Evolutionary conservation across 2,797 vertebrate species (phyloP).

Genomic region (Anas flavirostris): DNA sequence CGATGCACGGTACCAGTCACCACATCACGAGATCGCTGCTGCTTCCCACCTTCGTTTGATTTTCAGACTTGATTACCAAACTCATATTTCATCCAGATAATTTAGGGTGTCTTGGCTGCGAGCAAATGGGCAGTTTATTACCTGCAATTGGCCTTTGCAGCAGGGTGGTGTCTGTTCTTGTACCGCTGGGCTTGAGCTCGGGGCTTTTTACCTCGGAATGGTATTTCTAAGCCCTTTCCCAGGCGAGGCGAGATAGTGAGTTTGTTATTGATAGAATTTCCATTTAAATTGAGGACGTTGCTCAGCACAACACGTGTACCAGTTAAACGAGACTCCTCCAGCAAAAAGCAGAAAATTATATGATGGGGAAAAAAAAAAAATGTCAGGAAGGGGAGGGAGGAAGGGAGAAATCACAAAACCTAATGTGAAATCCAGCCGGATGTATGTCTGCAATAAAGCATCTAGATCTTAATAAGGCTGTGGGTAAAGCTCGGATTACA

Average conservation of each 20-base stretch:
- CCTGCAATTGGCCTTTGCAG: background rate
- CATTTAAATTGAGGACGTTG: slow-evolving; percentile 58
- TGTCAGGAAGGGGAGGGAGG: background rate
- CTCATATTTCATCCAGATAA: background rate
- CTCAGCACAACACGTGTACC: slow-evolving; percentile 27
- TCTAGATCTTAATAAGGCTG: slow-evolving; percentile 29
- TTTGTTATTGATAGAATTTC: slow-evolving; percentile 57
- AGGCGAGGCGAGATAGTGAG: background rate
- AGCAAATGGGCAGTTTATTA: slow-evolving; percentile 8
- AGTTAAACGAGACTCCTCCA: background rate
- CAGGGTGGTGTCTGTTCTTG: background rate
- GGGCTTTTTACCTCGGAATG: background rate
- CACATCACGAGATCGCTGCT: background rate
- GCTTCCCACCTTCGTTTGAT: background rate
- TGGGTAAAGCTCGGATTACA: slow-evolving; percentile 23
- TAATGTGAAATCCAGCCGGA: background rate
- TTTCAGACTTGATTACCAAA: slow-evolving; percentile 1
- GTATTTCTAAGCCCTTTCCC: background rate
- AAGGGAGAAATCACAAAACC: slow-evolving; percentile 4
- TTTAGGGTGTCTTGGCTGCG: background rate
- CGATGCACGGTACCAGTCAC: background rate
- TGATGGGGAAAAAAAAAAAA: background rate
- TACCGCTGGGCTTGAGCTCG: background rate
- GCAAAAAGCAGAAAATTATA: background rate
- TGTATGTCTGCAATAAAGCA: slow-evolving; percentile 9